Percentiles rank a stretch among this genome's conserved stretches.
These are phyloP conservation scores for Eleutherodactylus coqui DNA, from an alignment of 2,797 vertebrate genomes.

Conservation along the genomic window DNA sequence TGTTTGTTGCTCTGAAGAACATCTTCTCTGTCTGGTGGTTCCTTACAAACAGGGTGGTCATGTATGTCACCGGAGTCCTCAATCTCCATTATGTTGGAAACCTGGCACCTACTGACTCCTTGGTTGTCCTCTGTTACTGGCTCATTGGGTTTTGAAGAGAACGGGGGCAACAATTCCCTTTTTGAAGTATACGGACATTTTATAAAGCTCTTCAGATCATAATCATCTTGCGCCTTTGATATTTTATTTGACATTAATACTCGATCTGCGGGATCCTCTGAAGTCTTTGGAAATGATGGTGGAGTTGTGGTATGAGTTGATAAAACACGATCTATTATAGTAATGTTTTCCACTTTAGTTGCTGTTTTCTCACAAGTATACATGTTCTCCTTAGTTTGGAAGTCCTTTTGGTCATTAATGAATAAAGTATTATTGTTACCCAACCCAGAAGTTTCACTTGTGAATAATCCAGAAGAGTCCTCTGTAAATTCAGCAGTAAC, in stretches of 20 bases:
- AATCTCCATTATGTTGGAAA: no score
- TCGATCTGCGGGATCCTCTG: conserved; percentile 1
- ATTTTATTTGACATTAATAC: background rate
- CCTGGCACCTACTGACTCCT: background rate
- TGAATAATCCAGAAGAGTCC: background rate
- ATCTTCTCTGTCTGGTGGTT: conserved; percentile 27
- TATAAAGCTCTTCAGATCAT: background rate
- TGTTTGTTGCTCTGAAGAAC: background rate
- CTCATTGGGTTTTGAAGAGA: background rate
- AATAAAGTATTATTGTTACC: background rate
- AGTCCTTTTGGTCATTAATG: background rate
- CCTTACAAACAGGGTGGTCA: conserved; percentile 11
- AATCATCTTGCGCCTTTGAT: background rate
- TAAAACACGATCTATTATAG: background rate
- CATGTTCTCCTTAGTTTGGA: background rate
- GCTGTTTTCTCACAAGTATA: background rate
- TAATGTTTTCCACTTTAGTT: background rate
- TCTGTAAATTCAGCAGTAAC: background rate
- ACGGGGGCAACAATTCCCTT: background rate
- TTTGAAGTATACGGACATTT: conserved; percentile 11
- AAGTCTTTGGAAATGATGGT: background rate
- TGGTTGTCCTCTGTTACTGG: background rate
- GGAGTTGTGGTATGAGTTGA: background rate
- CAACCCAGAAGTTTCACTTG: background rate
- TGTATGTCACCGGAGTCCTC: background rate